A percentile compares a stretch with the other conserved stretches of the same genome.
These are phyloP conservation scores for Tragelaphus scriptus DNA, from an alignment of 2,113 vertebrate species.

Conservation along the genomic window DNA sequence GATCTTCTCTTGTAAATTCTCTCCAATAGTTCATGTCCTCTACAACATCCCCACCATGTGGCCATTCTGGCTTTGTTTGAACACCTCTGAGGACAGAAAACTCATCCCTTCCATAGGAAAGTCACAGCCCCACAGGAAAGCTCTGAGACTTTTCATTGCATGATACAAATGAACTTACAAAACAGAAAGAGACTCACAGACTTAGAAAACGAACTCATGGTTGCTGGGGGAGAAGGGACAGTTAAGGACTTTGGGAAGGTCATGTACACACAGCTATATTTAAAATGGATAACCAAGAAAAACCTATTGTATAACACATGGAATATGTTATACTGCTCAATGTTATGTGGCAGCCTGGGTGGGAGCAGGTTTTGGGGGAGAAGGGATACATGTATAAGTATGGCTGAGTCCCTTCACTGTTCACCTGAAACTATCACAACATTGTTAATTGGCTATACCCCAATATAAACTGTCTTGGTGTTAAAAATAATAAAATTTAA, in stretches of 20 bases:
- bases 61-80: slow-evolving; percentile 31
- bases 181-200: neutral
- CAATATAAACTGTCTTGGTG: neutral
- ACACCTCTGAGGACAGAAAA: slow-evolving; percentile 32
- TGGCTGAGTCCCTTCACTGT: neutral
- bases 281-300: neutral
- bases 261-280: neutral
- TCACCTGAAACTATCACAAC: neutral
- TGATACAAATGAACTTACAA: neutral
- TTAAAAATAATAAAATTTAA: neutral
- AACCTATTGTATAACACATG: neutral
- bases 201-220: neutral
- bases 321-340: neutral
- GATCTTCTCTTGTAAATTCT: neutral
- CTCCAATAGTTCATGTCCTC: slow-evolving; percentile 29
- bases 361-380: neutral
- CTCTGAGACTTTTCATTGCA: neutral
- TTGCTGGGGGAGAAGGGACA: neutral
- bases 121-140: neutral
- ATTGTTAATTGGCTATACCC: neutral
- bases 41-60: slow-evolving; percentile 68
- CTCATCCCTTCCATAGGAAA: neutral
- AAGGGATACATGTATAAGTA: neutral
- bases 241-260: neutral
- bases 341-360: neutral